Percentiles rank a stretch among this genome's conserved stretches.
Evolutionary conservation across 2,797 vertebrate species (phyloP).

Genomic region (Alosa sapidissima): DNA sequence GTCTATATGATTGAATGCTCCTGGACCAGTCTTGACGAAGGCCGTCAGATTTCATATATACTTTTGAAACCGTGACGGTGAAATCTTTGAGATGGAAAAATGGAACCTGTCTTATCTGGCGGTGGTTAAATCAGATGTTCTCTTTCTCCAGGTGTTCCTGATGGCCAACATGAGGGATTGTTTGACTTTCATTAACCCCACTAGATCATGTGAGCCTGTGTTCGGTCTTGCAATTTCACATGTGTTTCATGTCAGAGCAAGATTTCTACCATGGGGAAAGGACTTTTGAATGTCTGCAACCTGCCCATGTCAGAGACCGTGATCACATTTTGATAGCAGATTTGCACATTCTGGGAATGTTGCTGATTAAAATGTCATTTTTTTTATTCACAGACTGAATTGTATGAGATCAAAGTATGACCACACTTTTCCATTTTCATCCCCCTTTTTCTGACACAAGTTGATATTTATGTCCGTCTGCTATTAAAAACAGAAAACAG

Average conservation of each 20-base stretch:
- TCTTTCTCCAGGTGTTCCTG: not conserved
- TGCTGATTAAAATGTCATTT: not conserved
- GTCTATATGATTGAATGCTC: not conserved
- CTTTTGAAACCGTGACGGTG: not conserved
- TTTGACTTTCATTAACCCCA: conserved; percentile 5
- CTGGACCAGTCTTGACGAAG: not conserved
- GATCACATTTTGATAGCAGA: not conserved
- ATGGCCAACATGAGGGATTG: not conserved
- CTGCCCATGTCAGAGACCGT: not conserved
- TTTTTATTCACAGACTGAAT: not conserved
- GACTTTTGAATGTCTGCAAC: not conserved
- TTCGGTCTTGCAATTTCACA: not conserved
- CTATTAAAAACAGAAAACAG: not conserved
- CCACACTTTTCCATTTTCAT: not conserved
- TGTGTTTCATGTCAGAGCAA: not conserved
- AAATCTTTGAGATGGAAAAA: not conserved
- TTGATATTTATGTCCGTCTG: too few relatives aligned
- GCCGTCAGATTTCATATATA: not conserved
- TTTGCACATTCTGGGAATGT: not conserved
- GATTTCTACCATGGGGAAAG: not conserved
- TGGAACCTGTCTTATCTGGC: not conserved
- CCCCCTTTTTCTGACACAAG: not conserved
- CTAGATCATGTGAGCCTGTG: not conserved
- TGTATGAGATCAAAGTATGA: not conserved
- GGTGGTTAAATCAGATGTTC: not conserved